Percentiles rank a stretch among this genome's conserved stretches.
phyloP scores from a whole-genome alignment of 2,888 invertebrate genomes.

The Andrena bucephala region DNA sequence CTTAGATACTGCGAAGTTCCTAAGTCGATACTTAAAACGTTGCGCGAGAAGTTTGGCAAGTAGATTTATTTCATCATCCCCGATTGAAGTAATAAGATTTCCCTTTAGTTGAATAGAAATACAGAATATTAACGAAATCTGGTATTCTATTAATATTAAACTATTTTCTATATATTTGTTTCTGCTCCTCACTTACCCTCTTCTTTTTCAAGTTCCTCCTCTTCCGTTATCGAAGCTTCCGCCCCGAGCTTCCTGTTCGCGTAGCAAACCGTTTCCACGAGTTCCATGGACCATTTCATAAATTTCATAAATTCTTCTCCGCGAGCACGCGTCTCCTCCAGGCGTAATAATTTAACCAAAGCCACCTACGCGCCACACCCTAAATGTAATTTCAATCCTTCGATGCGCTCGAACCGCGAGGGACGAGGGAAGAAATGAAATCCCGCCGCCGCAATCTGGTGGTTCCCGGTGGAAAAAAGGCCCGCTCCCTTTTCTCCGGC shows the following conservation, averaged over 20 bases:
- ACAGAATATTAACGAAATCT: no score
- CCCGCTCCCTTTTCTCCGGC: not conserved
- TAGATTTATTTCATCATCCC: no score
- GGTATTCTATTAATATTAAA: not conserved
- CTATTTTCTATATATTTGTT: not conserved
- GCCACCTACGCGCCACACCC: not conserved
- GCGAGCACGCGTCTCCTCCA: not conserved
- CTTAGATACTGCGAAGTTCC: no score
- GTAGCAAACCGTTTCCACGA: not conserved
- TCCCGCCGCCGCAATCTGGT: not conserved
- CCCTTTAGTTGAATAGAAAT: no score
- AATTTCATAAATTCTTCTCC: slow-evolving; percentile 20
- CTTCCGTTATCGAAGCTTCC: not conserved
- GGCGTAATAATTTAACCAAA: slow-evolving; percentile 31
- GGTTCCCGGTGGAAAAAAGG: slow-evolving; percentile 10
- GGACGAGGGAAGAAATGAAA: slow-evolving; percentile 28
- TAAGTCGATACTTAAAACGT: no score
- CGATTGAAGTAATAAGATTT: no score
- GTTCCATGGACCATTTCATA: not conserved
- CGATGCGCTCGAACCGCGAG: not conserved
- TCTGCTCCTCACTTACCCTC: not conserved
- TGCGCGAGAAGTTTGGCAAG: no score
- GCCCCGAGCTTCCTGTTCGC: not conserved
- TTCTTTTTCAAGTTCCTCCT: not conserved
- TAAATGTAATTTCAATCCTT: slow-evolving; percentile 32